Evolutionary conservation across 1,140 invertebrate species (phyloP), one percentile per base, ranked within the genome.

Genomic region (Yoshiicerus persimilis): DNA sequence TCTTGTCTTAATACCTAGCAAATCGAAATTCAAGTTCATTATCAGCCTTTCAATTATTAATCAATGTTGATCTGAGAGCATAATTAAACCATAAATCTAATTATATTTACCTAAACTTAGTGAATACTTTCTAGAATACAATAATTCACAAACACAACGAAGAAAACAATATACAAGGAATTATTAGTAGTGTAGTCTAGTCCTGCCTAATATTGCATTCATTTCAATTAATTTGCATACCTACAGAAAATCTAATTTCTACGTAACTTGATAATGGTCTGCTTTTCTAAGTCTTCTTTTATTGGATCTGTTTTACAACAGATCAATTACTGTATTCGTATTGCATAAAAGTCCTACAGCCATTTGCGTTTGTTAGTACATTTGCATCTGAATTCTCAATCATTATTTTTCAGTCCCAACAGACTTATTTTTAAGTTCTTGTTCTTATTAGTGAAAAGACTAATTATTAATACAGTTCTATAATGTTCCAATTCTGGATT

Each of bases 11-110:
- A 56, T 56, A 56, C 47, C 23, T 66, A 66, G 25, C 64, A 77
- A 77, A 77, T 34, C 70, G 32, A 77, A 77, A 77, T 77, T 77
- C 70, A 77, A 77, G 32, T 32, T 77, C 64, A 30, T 77, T 36
- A 77, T 77, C 70, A 77, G 70, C 70, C 70, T 77, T 77, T 77
- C 70, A 77, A 77, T 34, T 77, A 77, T 34, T 77, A 77, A 77
- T 77, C 70, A 77, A 34, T 77, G 32, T 77, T 77, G 64, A 66
- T 66, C 64, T 66, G 70, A 77, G 70, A 77, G 70, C 70, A 77
- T 36, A 27, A 70, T 10, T 64, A 23, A 64, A 64, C 16, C 13
- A 70, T 70, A 16, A 27, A 70, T 25, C 64, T 70, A 70, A 9
- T 11, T 66, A 70, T 41, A 30, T 2, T n/a, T 56, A 56, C 47